Conservation (phyloP, 92 coral and sea anemone species). For the Siderastrea siderea region DNA sequence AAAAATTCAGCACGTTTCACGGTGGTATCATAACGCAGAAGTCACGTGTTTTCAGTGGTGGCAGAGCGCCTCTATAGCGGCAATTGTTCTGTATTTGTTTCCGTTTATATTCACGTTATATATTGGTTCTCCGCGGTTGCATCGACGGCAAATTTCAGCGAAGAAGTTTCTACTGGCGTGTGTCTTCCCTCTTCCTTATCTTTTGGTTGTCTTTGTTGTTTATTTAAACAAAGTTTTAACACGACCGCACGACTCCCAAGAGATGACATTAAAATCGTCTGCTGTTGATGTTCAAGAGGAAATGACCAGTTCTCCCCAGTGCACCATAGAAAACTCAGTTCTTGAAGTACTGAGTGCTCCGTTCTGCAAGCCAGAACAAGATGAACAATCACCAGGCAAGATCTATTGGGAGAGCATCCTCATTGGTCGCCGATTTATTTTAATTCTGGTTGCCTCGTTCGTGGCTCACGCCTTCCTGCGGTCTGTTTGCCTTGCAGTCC, state of each 20-base stretch:
- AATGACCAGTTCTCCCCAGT: background rate
- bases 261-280: background rate
- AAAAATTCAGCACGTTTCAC: conserved; percentile 37
- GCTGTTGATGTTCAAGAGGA: background rate
- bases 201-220: background rate
- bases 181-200: conserved; percentile 48
- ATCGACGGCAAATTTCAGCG: conserved; percentile 38
- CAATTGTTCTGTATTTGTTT: conserved; percentile 8
- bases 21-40: conserved; percentile 56
- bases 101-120: conserved; percentile 49
- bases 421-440: conserved; percentile 62
- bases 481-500: conserved; percentile 39
- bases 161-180: conserved; percentile 35
- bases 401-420: conserved; percentile 68
- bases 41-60: conserved; percentile 52
- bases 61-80: conserved; percentile 25
- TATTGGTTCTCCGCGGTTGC: conserved; percentile 36
- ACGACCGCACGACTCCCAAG: background rate
- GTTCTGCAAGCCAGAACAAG: conserved; percentile 23
- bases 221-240: background rate
- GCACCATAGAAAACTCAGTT: conserved; percentile 4
- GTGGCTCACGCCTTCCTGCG: conserved; percentile 34
- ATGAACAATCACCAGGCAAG: conserved; percentile 2
- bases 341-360: conserved; percentile 53
- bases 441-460: conserved; percentile 39